A percentile compares a stretch with the other conserved stretches of the same genome.
Conservation (phyloP, 2,113 vertebrate species). For the Boleophthalmus pectinirostris region DNA sequence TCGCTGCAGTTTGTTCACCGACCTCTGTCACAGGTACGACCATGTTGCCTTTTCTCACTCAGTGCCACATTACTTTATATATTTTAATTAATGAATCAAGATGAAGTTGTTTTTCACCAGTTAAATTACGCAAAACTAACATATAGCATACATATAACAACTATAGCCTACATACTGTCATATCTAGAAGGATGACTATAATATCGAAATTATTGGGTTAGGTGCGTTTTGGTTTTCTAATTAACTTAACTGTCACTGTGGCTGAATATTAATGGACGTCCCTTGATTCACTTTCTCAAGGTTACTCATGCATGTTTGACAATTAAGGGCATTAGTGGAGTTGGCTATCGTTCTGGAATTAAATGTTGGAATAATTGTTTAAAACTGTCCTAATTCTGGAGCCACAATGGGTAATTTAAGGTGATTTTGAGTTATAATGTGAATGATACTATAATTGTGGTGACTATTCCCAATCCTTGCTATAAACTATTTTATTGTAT, state of each 20-base stretch:
- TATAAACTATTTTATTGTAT: not conserved
- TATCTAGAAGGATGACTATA: not conserved
- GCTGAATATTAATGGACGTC: not conserved
- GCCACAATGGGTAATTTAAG: not conserved
- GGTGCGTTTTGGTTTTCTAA: not conserved
- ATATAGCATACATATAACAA: not conserved
- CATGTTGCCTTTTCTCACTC: not conserved
- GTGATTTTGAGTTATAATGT: not conserved
- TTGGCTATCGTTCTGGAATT: not conserved
- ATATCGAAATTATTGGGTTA: not conserved
- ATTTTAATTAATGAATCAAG: not conserved
- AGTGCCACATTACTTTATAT: not conserved
- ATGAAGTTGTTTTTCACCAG: not conserved
- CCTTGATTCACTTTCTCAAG: conserved; percentile 3
- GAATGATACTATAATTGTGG: not conserved
- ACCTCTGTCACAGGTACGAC: conserved; percentile 75
- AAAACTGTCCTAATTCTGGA: not conserved
- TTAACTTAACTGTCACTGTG: conserved; percentile 1
- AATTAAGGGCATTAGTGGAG: not conserved
- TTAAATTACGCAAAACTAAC: not conserved
- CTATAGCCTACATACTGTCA: not conserved
- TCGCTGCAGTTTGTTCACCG: conserved; percentile 73
- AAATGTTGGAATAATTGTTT: not conserved
- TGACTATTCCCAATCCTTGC: not conserved
- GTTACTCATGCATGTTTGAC: not conserved